Evolutionary conservation across 1,140 invertebrate species (phyloP).

Genomic region (Dendrolimus punctatus): DNA sequence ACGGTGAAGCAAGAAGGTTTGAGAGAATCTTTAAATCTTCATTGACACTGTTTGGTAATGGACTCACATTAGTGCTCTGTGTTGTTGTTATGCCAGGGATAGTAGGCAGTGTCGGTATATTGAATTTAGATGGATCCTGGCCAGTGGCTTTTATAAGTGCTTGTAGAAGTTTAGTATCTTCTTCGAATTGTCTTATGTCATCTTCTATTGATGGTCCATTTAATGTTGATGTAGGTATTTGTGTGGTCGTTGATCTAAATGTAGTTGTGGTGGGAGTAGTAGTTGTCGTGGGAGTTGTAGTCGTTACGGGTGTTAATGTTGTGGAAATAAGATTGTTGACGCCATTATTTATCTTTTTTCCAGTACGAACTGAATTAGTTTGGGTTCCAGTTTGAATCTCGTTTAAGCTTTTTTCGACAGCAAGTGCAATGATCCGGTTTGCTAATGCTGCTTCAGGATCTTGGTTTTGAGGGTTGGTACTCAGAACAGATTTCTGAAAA

Average conservation of each 20-base stretch:
- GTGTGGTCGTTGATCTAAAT: conserved; percentile 31
- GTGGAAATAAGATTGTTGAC: conserved; percentile 23
- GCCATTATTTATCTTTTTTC: conserved; percentile 27
- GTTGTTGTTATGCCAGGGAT: conserved; percentile 11
- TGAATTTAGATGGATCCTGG: conserved; percentile 64
- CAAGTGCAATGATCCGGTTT: conserved; percentile 67
- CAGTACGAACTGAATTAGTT: conserved; percentile 21
- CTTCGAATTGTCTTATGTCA: conserved; percentile 64
- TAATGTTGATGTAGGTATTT: conserved; percentile 26
- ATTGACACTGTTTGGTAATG: conserved; percentile 21
- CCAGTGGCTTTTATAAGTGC: conserved; percentile 63
- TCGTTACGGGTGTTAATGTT: conserved; percentile 22
- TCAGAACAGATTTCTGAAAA: conserved; percentile 59
- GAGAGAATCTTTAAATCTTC: conserved; percentile 48
- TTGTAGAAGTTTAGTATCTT: conserved; percentile 67
- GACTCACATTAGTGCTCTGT: conserved; percentile 34
- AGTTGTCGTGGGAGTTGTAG: conserved; percentile 30
- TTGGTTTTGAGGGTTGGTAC: conserved; percentile 38
- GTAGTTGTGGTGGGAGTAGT: conserved; percentile 27
- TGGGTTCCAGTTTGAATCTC: conserved; percentile 48
- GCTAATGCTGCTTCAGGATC: conserved; percentile 63
- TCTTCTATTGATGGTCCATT: conserved; percentile 57
- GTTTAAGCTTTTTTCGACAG: conserved; percentile 65
- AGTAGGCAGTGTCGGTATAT: conserved; percentile 52
- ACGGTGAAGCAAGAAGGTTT: conserved; percentile 46